Percentiles rank a stretch among this genome's conserved stretches.
Evolutionary conservation across 2,113 vertebrate genomes (phyloP).

Genomic region (Pelecanoides urinatrix): DNA sequence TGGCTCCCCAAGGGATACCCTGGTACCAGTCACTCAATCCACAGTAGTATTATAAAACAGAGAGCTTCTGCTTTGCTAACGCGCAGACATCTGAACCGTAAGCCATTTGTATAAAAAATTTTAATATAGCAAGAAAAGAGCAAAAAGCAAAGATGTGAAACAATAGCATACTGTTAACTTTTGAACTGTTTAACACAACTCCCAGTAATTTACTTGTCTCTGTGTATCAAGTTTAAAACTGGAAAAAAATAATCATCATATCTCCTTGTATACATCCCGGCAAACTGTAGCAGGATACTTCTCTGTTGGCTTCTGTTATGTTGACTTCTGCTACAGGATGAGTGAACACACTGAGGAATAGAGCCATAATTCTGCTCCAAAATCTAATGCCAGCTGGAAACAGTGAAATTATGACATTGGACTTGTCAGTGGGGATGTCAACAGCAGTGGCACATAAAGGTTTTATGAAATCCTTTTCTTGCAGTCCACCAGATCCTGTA

Average conservation of each 20-base stretch:
- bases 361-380: constrained; percentile 65
- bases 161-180: constrained; percentile 32
- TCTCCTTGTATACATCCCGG: background rate
- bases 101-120: constrained; percentile 10
- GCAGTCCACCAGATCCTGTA: constrained; percentile 24
- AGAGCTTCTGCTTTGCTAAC: constrained; percentile 21
- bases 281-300: constrained; percentile 3
- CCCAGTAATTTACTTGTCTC: constrained; percentile 5
- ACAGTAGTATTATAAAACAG: background rate
- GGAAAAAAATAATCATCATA: background rate
- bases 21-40: background rate
- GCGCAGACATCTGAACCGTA: background rate
- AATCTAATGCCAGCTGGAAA: constrained; percentile 58
- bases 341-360: constrained; percentile 57
- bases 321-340: constrained; percentile 53
- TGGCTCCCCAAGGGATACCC: background rate
- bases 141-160: constrained; percentile 34
- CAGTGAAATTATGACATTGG: constrained; percentile 59
- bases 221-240: background rate
- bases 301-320: constrained; percentile 55
- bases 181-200: background rate
- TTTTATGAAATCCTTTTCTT: constrained; percentile 31
- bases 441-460: constrained; percentile 32
- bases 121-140: constrained; percentile 26
- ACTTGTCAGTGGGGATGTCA: constrained; percentile 57